Conservation (phyloP, 2,888 invertebrate genomes). For the Augochlorella aurata region DNA sequence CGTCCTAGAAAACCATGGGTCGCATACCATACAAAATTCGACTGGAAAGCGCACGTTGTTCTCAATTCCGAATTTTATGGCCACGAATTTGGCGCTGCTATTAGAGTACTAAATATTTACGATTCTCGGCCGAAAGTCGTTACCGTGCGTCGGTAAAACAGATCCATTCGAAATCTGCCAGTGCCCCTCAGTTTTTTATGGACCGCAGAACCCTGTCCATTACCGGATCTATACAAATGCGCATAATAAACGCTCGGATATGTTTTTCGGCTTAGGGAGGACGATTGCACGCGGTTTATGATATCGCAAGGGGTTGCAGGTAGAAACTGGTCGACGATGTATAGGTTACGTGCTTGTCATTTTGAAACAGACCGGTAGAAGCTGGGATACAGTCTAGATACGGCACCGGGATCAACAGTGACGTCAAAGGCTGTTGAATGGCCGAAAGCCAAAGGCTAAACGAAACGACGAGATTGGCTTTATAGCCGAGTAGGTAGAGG, state of each 20-base stretch:
- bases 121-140: not conserved
- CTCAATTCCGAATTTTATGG: not conserved
- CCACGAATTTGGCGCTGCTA: not conserved
- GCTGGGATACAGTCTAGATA: constrained; percentile 17
- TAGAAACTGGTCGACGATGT: not conserved
- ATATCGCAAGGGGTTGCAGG: not conserved
- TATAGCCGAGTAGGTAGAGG: constrained; percentile 66
- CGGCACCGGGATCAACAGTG: constrained; percentile 48
- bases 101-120: constrained; percentile 3
- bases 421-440: constrained; percentile 69
- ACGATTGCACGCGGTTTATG: not conserved
- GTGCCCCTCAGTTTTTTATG: not conserved
- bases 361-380: constrained; percentile 7
- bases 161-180: constrained; percentile 21
- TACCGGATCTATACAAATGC: not conserved
- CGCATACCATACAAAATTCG: not conserved
- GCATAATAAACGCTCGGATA: not conserved
- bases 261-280: no score
- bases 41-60: not conserved
- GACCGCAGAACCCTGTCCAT: constrained; percentile 9
- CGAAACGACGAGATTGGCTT: constrained; percentile 66
- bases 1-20: not conserved
- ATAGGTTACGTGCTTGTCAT: not conserved
- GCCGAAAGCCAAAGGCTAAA: constrained; percentile 75
- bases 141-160: constrained; percentile 41